Evolutionary conservation across 2,797 vertebrate genomes (phyloP).

Genomic region (Miopithecus talapoin): DNA sequence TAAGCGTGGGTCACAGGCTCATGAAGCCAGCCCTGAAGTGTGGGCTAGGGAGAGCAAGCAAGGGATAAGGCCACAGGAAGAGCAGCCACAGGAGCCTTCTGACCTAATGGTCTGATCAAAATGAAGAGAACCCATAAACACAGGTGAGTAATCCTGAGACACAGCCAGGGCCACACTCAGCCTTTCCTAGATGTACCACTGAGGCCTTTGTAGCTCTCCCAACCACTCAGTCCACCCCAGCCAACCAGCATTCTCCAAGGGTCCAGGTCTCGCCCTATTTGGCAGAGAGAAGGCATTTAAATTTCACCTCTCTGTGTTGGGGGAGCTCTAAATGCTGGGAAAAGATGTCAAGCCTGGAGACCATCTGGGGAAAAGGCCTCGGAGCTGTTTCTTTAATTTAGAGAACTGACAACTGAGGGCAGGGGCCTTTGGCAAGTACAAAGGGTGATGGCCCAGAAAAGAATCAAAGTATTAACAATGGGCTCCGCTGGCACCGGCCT

Average conservation of each 20-base stretch:
- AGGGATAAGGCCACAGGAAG: neutral
- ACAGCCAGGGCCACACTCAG: neutral
- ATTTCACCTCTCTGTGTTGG: neutral
- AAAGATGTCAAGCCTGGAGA: constrained; percentile 58
- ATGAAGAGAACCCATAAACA: neutral
- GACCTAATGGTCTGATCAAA: neutral
- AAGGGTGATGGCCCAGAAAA: constrained; percentile 59
- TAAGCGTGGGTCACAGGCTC: neutral
- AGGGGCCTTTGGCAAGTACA: constrained; percentile 49
- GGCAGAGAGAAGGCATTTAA: neutral
- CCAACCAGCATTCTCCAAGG: neutral
- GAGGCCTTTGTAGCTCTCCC: neutral
- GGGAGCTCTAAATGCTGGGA: constrained; percentile 19
- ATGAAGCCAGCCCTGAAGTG: neutral
- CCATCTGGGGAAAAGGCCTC: constrained; percentile 55
- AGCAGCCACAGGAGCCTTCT: neutral
- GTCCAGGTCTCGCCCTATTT: neutral
- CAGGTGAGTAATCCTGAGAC: neutral
- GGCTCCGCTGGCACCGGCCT: constrained; percentile 8
- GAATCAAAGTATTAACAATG: constrained; percentile 9
- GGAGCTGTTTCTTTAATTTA: constrained; percentile 57
- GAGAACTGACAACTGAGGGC: constrained; percentile 40
- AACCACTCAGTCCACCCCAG: neutral
- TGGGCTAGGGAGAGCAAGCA: neutral
- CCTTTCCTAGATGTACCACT: neutral